phyloP scores from a whole-genome alignment of 2,888 invertebrate genomes.

The Brachyptera risi region DNA sequence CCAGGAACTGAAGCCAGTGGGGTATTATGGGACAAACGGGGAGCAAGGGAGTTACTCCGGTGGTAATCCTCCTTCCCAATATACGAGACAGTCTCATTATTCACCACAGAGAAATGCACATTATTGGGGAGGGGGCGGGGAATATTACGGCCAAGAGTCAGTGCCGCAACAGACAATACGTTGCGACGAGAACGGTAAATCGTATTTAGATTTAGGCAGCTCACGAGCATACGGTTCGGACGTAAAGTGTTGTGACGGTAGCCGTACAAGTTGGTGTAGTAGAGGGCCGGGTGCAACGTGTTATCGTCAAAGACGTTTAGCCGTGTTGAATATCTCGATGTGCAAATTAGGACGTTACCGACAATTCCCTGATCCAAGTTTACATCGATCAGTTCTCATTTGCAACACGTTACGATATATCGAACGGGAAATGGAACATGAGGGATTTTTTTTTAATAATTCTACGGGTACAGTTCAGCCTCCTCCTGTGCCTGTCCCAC shows the following conservation, averaged over 20 bases:
- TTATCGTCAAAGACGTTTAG: conserved; percentile 79
- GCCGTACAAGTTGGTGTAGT: conserved; percentile 70
- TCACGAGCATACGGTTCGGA: conserved; percentile 45
- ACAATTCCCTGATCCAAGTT: conserved; percentile 83
- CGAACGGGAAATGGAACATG: conserved; percentile 79
- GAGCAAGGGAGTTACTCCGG: conserved; percentile 25
- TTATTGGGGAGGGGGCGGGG: conserved; percentile 38
- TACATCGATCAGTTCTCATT: conserved; percentile 86
- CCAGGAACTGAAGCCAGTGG: conserved; percentile 26
- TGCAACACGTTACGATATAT: conserved; percentile 87
- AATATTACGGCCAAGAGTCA: conserved; percentile 41
- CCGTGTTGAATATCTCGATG: conserved; percentile 89
- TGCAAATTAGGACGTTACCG: conserved; percentile 83
- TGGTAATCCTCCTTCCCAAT: conserved; percentile 24
- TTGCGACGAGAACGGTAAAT: conserved; percentile 85
- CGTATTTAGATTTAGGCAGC: conserved; percentile 77
- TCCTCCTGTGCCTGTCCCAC: conserved; percentile 44
- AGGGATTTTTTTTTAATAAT: conserved; percentile 41
- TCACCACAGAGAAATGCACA: conserved; percentile 48
- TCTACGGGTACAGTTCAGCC: conserved; percentile 42
- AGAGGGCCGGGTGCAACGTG: conserved; percentile 58
- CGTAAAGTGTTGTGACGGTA: conserved; percentile 64
- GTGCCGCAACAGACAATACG: conserved; percentile 73
- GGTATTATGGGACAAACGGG: conserved; percentile 27
- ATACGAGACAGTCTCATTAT: conserved; percentile 27